Evolutionary conservation across 1,140 invertebrate species (phyloP), one percentile per base, ranked within the genome.

Genomic region (Drosophila aff.): DNA sequence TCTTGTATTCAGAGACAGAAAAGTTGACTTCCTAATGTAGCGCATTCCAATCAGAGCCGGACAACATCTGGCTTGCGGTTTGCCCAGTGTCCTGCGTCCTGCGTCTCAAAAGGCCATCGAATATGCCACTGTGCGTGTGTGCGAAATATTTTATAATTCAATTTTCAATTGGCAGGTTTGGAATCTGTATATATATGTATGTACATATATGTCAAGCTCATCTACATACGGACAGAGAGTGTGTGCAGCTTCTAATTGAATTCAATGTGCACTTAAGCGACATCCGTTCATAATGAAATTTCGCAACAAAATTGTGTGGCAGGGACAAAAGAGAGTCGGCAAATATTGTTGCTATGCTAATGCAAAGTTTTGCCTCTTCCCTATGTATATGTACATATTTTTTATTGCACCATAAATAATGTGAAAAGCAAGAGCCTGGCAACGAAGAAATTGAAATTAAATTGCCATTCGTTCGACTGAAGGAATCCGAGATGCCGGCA

Each of bases 231-330:
- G 28, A n/a, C 16, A 4, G 47, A 21, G 41, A 36, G 41, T 44
- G 59, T 67, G 40, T 63, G 47, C 58, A 46, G 50, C 62, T 64
- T 81, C 69, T 87, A 87, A 87, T 87, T 89, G 80, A 87, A 87
- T 87, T 87, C 69, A 77, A 74, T 82, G 80, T 87, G 83, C 83
- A 87, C 83, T 89, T 83, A 87, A 87, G 84, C 81, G 83, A 76
- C 84, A 87, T 83, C 81, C 73, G 83, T 80, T 81, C 81, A 81
- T 87, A 87, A 87, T 87, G 65, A 81, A 87, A 89, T 87, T 87
- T 78, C 76, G 73, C 61, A 71, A 75, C 65, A 72, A 83, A 86
- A 75, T 89, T 84, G 81, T 75, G 83, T 75, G 83, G 65, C 82
- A 47, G 47, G 69, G 66, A 87, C 69, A 77, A 79, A 78, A 76